Base-by-base conservation (phyloP, 2,797 vertebrate genomes). In the Malurus leucopterus region DNA sequence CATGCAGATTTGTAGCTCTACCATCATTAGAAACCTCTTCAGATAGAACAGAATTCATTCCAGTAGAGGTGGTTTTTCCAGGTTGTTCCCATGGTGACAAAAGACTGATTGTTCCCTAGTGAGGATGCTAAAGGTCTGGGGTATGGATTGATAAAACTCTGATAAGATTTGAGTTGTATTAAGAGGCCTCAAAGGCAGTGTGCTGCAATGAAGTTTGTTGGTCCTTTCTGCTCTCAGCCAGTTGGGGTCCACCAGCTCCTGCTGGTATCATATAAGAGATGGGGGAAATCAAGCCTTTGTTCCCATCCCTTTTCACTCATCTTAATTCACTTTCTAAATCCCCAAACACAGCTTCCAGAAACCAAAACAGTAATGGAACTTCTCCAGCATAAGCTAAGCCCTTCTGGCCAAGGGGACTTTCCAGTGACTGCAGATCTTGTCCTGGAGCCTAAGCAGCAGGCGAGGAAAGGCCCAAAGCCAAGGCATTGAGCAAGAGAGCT, bases 401-500 rank as follows among this genome's bases (percentile, higher is more conserved):
- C 2, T 21, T 20, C 34, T 51, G 26, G 55, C 54, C 81, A 87
- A 88, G 8, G 92, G 94, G 87, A 86, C 83, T 93, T 94, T 88
- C 90, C 92, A 86, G 32, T 38, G 49, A 53, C 51, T 72, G 57
- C 40, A 70, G 63, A 59, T 53, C 53, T 91, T 84, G 70, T 43
- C 50, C 57, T 8, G 2, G 67, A 85, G 82, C 50, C 49, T 19
- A 68, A 81, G 32, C 11, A 67, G n/a, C 38, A 78, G 40, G n/a
- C 11, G 0, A 57, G 27, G 53, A 63, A 70, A 68, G 43, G 32
- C 76, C 13, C 10, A 3, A 13, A 92, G 91, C 93, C 92, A 92
- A 94, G 44, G 8, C 32, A 61, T 89, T 92, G 83, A 61, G 87
- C 85, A 95, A 93, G 77, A 90, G 55, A 67, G 38, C 15, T 5